These are phyloP conservation scores for Argyra leucocephala DNA, from an alignment of 2,888 invertebrate species.

Conservation along the genomic window DNA sequence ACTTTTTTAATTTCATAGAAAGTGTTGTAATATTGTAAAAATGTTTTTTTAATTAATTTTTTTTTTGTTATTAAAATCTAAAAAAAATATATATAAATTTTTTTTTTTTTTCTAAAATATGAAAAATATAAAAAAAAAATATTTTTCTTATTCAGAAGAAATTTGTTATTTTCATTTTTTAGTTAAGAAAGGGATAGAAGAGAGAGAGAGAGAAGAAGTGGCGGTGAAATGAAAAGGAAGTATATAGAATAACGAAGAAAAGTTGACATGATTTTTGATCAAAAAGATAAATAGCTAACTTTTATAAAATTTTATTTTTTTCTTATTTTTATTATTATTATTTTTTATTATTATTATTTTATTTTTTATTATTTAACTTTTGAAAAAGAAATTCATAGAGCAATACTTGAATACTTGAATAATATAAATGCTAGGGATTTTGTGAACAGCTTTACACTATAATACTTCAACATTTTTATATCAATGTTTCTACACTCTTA, in stretches of 20 bases:
- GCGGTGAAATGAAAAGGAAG: neutral
- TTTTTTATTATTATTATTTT: too few relatives aligned
- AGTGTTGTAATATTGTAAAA: neutral
- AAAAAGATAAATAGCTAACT: slow-evolving; percentile 1
- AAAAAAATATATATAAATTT: too few relatives aligned
- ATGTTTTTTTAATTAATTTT: slow-evolving; percentile 4
- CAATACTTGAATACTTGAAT: neutral
- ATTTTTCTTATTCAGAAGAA: too few relatives aligned
- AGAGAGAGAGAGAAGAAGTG: too few relatives aligned
- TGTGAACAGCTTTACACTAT: neutral
- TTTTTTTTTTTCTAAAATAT: too few relatives aligned
- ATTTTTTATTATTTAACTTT: too few relatives aligned
- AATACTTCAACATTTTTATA: neutral
- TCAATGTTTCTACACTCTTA: neutral
- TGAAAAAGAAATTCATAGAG: neutral
- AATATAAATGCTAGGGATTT: neutral
- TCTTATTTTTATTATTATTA: too few relatives aligned
- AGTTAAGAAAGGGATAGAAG: too few relatives aligned
- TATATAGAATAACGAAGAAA: too few relatives aligned
- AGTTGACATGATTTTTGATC: slow-evolving; percentile 5
- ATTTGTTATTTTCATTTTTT: too few relatives aligned
- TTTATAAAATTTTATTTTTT: too few relatives aligned
- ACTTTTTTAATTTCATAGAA: slow-evolving; percentile 5
- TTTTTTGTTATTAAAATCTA: neutral
- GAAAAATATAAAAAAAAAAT: neutral